Percentiles rank a stretch among this genome's conserved stretches.
These are phyloP conservation scores for Heliconius cydno DNA, from an alignment of 2,888 invertebrate genomes.

Conservation along the genomic window DNA sequence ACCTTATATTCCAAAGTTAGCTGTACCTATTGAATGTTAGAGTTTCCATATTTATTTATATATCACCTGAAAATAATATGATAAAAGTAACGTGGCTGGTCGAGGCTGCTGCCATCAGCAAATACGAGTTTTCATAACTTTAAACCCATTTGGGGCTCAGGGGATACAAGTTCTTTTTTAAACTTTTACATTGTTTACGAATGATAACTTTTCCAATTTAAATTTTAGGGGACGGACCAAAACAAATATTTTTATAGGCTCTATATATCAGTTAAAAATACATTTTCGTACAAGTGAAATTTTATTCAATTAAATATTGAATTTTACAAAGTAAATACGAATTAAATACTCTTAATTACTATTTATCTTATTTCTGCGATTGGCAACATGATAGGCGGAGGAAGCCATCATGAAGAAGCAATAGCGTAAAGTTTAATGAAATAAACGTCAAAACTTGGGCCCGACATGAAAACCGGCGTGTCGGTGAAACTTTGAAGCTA, in stretches of 20 bases:
- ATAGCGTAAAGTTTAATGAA: conserved; percentile 48
- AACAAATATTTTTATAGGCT: neutral
- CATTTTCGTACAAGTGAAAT: neutral
- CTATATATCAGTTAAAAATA: neutral
- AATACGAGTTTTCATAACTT: neutral
- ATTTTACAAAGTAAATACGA: no score
- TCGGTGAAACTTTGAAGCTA: conserved; percentile 28
- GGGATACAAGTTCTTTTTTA: neutral
- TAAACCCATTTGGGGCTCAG: neutral
- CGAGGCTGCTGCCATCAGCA: neutral
- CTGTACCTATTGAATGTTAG: no score
- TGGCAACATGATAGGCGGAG: conserved; percentile 39
- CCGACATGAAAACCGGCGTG: conserved; percentile 29
- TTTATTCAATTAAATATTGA: no score
- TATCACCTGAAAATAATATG: neutral
- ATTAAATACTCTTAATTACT: neutral
- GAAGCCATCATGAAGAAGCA: conserved; percentile 36
- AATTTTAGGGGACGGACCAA: neutral
- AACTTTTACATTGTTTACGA: neutral
- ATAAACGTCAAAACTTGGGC: conserved; percentile 47
- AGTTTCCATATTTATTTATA: neutral
- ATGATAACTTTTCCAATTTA: conserved; percentile 19
- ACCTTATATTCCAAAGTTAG: no score
- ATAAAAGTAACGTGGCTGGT: neutral
- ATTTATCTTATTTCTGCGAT: conserved; percentile 26